A percentile compares a stretch with the other conserved stretches of the same genome.
Evolutionary conservation across 2,888 invertebrate genomes (phyloP).

Genomic region (Bellardia pandia): DNA sequence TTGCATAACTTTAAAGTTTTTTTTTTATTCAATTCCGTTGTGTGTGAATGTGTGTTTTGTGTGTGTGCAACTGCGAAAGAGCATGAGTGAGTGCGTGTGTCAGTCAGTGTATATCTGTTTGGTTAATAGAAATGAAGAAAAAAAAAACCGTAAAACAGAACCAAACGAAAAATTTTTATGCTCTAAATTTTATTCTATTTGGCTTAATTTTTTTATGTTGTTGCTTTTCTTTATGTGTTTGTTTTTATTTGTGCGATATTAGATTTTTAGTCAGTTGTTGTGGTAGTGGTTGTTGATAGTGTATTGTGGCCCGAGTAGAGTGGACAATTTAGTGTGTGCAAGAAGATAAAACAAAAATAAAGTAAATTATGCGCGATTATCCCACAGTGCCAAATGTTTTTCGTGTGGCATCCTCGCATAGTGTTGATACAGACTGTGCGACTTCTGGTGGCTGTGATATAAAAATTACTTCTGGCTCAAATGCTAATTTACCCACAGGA

Average conservation of each 20-base stretch:
- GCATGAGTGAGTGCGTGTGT: slow-evolving; percentile 3
- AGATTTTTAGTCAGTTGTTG: slow-evolving; percentile 54
- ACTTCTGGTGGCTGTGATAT: slow-evolving; percentile 48
- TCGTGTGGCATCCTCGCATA: slow-evolving; percentile 81
- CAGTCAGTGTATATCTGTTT: slow-evolving; percentile 6
- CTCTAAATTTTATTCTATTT: slow-evolving; percentile 54
- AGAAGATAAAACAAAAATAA: slow-evolving; percentile 48
- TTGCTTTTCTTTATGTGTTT: slow-evolving; percentile 22
- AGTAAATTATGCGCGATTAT: slow-evolving; percentile 81
- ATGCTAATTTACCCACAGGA: slow-evolving; percentile 69
- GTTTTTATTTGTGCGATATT: slow-evolving; percentile 49
- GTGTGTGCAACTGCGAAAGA: background rate
- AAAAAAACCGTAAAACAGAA: background rate
- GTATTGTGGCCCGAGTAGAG: slow-evolving; percentile 13
- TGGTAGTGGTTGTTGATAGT: slow-evolving; percentile 33
- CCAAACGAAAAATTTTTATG: slow-evolving; percentile 54
- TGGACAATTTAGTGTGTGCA: slow-evolving; percentile 50
- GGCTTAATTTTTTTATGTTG: slow-evolving; percentile 21
- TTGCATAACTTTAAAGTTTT: slow-evolving; percentile 69
- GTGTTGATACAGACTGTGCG: slow-evolving; percentile 77
- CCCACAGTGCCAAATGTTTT: slow-evolving; percentile 83
- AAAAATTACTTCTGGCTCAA: slow-evolving; percentile 66
- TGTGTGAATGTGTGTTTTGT: slow-evolving; percentile 14
- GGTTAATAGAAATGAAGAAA: slow-evolving; percentile 39
- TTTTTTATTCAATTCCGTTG: slow-evolving; percentile 36